Evolutionary conservation across 30 jellyfish, hydroid and myxozoan genomes (phyloP).

Genomic region (Aurelia aurita complex sp. Pacific): DNA sequence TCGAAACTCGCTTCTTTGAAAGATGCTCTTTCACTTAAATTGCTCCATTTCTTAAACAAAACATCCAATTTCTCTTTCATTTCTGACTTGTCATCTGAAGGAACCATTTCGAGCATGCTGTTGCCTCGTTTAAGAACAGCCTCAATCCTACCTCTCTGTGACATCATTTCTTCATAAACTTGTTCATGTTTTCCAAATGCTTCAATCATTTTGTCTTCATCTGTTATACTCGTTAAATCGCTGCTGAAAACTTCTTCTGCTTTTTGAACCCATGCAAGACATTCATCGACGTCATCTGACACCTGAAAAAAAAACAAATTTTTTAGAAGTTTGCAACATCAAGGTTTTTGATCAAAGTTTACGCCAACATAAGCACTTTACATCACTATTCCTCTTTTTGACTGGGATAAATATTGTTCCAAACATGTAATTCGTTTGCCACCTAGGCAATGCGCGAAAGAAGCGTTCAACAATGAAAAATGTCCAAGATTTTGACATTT

Average conservation of each 20-base stretch:
- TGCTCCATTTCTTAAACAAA: constrained; percentile 47
- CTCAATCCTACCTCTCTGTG: constrained; percentile 50
- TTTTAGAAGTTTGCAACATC: too few species aligned
- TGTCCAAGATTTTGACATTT: too few species aligned
- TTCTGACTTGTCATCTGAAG: constrained; percentile 20
- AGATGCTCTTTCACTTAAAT: constrained; percentile 59
- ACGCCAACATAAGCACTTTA: too few species aligned
- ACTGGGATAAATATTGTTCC: too few species aligned
- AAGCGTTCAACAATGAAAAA: too few species aligned
- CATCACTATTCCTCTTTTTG: too few species aligned
- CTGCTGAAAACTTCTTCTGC: constrained; percentile 59
- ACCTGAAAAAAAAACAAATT: constrained; percentile 25
- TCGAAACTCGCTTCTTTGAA: constrained; percentile 59
- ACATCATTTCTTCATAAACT: constrained; percentile 57
- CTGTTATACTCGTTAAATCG: constrained; percentile 62
- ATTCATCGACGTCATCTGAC: constrained; percentile 45
- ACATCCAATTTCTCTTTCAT: constrained; percentile 41
- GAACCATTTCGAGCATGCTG: constrained; percentile 27
- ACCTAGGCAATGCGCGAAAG: too few species aligned
- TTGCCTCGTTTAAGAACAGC: constrained; percentile 60
- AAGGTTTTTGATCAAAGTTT: too few species aligned
- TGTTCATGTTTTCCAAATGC: constrained; percentile 71
- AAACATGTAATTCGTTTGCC: too few species aligned
- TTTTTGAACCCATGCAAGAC: constrained; percentile 64
- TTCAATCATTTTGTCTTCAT: constrained; percentile 74